These are phyloP conservation scores for Diceros bicornis DNA, from an alignment of 2,797 vertebrate species.

Conservation along the genomic window DNA sequence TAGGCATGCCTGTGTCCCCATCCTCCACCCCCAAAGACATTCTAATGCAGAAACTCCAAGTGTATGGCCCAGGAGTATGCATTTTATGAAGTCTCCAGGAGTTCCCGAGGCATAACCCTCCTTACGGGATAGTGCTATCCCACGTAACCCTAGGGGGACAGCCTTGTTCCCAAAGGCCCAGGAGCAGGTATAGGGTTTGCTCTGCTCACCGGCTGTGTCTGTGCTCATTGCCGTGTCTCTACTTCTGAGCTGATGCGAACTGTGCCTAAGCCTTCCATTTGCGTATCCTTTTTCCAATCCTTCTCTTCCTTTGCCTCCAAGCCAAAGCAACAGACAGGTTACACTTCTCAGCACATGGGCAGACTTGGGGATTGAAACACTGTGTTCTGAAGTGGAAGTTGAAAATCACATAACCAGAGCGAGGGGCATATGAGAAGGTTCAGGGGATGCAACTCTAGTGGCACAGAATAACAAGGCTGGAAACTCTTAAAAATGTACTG, in stretches of 20 bases:
- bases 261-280: not conserved
- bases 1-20: not conserved
- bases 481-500: not conserved
- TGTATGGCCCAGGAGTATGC: not conserved
- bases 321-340: not conserved
- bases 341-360: not conserved
- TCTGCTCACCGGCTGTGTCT: fast-evolving
- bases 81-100: not conserved
- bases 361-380: not conserved
- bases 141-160: fast-evolving
- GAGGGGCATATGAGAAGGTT: not conserved
- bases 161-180: not conserved
- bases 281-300: not conserved
- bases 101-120: not conserved
- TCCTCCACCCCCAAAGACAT: not conserved
- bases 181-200: not conserved
- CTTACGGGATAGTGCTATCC: not conserved
- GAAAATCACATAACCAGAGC: not conserved
- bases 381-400: not conserved
- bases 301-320: not conserved
- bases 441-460: not conserved
- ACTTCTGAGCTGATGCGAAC: not conserved
- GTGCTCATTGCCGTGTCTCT: fast-evolving
- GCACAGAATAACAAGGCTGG: not conserved
- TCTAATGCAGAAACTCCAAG: not conserved